These are phyloP conservation scores for Aradus depressus DNA, from an alignment of 2,888 invertebrate genomes.

Conservation along the genomic window DNA sequence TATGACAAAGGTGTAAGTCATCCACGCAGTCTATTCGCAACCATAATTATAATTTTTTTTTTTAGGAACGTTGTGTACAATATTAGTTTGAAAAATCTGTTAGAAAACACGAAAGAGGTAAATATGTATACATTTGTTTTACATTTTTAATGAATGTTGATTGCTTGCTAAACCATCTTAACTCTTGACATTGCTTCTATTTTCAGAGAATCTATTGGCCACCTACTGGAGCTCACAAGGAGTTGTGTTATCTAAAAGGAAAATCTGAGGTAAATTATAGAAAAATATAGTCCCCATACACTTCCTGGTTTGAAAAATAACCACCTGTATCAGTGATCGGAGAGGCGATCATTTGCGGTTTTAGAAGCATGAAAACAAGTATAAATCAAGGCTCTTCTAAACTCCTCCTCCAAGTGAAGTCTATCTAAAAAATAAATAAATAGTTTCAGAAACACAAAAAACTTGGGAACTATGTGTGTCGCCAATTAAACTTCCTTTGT, in stretches of 20 bases:
- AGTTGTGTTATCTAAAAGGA: constrained; percentile 76
- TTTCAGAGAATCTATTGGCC: constrained; percentile 68
- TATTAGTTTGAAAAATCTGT: constrained; percentile 72
- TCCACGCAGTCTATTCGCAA: not conserved
- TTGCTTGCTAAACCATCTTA: too few species aligned
- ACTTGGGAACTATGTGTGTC: too few species aligned
- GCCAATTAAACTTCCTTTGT: too few species aligned
- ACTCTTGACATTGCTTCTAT: constrained; percentile 30
- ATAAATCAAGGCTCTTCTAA: too few species aligned
- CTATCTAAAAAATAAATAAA: too few species aligned
- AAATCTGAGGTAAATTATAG: constrained; percentile 50
- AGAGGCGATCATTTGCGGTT: too few species aligned
- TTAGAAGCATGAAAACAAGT: too few species aligned
- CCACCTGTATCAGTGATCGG: not conserved
- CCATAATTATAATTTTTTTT: constrained; percentile 33
- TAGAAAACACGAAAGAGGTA: constrained; percentile 63
- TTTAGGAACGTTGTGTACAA: constrained; percentile 82
- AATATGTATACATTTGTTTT: constrained; percentile 30
- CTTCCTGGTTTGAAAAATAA: not conserved
- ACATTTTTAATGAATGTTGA: not conserved
- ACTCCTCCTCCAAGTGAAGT: too few species aligned
- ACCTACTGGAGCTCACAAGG: constrained; percentile 68
- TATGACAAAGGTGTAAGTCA: not conserved
- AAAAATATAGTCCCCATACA: not conserved
- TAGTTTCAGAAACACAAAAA: too few species aligned